Evolutionary conservation across 2,797 vertebrate genomes (phyloP).

Genomic region (Sebastes wilsoni): DNA sequence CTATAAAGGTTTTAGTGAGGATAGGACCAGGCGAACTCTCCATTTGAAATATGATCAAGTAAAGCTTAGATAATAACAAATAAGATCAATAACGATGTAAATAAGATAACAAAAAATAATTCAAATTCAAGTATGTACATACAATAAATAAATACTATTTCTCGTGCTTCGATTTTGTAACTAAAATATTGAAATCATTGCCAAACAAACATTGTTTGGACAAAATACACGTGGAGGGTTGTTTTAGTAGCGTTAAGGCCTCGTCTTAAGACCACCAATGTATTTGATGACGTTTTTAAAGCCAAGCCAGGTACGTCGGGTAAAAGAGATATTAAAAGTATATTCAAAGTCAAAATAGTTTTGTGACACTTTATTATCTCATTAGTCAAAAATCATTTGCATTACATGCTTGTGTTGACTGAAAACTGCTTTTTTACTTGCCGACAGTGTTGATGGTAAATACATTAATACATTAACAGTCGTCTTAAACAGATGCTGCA

Average conservation of each 20-base stretch:
- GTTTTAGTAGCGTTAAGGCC: too few species aligned
- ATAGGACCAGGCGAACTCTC: rapidly evolving
- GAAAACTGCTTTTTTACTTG: slow-evolving; percentile 13
- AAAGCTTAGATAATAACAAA: too few species aligned
- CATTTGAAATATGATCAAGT: too few species aligned
- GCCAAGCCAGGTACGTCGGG: too few species aligned
- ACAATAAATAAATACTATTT: rapidly evolving
- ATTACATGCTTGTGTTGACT: slow-evolving; percentile 33
- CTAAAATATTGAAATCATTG: too few species aligned
- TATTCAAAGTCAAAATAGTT: neutral
- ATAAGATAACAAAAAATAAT: too few species aligned
- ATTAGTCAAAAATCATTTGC: slow-evolving; percentile 17
- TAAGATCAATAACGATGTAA: too few species aligned
- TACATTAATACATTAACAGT: slow-evolving; percentile 4
- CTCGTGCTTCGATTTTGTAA: rapidly evolving
- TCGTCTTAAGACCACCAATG: too few species aligned
- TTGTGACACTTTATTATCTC: slow-evolving; percentile 57
- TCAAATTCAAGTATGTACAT: too few species aligned
- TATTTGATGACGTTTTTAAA: too few species aligned
- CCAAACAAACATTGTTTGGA: too few species aligned
- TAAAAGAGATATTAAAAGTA: neutral
- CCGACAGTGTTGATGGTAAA: slow-evolving; percentile 1
- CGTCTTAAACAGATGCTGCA: slow-evolving; percentile 1
- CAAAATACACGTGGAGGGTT: too few species aligned
- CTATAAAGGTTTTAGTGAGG: rapidly evolving